These are phyloP conservation scores for Brachyhypopomus occidentalis DNA, from an alignment of 2,113 vertebrate genomes.

Conservation along the genomic window DNA sequence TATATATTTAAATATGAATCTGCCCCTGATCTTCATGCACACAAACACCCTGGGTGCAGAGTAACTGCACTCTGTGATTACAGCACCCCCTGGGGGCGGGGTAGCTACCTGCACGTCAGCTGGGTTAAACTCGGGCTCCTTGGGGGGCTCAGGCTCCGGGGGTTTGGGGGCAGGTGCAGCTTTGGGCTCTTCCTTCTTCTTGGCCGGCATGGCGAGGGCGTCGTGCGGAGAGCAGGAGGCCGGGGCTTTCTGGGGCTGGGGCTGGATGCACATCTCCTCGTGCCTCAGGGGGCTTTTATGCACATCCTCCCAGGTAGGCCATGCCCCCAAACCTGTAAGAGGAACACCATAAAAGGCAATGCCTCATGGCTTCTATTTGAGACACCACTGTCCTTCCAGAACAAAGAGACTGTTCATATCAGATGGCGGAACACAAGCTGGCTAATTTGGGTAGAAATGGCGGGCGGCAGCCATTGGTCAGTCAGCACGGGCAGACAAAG, in stretches of 20 bases:
- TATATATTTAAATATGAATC: not conserved
- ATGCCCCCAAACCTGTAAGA: slow-evolving; percentile 72
- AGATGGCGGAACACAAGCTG: not conserved
- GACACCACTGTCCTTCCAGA: slow-evolving; percentile 63
- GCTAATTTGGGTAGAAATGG: slow-evolving; percentile 37
- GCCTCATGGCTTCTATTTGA: slow-evolving; percentile 84
- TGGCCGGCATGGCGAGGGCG: slow-evolving; percentile 84
- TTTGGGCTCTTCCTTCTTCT: slow-evolving; percentile 93
- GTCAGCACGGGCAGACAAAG: not conserved
- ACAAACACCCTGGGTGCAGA: too few relatives aligned
- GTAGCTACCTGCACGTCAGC: slow-evolving; percentile 81
- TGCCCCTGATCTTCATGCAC: too few relatives aligned
- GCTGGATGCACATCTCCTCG: slow-evolving; percentile 46
- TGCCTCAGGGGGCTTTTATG: slow-evolving; percentile 75
- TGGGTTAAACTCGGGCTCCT: slow-evolving; percentile 82
- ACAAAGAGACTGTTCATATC: slow-evolving; percentile 35
- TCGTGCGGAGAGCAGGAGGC: slow-evolving; percentile 26
- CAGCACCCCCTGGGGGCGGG: not conserved
- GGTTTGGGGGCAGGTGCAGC: slow-evolving; percentile 77
- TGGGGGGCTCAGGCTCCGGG: slow-evolving; percentile 71
- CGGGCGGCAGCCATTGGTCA: not conserved
- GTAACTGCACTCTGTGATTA: not conserved
- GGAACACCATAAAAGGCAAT: slow-evolving; percentile 87
- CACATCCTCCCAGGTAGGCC: slow-evolving; percentile 60
- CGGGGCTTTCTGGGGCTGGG: slow-evolving; percentile 32